phyloP scores from a whole-genome alignment of 2,888 invertebrate species.

The Biston stratarius region DNA sequence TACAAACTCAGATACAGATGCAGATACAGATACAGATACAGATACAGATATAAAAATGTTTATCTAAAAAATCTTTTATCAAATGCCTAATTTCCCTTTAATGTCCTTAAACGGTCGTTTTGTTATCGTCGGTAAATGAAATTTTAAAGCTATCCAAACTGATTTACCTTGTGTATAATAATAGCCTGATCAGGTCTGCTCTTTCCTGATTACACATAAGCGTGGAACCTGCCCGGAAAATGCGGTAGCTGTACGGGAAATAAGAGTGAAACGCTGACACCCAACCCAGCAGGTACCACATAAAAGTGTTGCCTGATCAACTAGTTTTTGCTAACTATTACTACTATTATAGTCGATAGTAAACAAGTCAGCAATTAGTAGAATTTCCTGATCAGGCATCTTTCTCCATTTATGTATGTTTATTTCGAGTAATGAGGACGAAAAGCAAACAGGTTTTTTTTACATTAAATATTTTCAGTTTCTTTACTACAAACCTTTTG shows the following conservation, averaged over 20 bases:
- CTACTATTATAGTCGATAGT: slow-evolving; percentile 26
- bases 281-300: slow-evolving; percentile 49
- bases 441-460: slow-evolving; percentile 17
- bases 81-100: too few relatives aligned
- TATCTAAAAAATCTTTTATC: too few relatives aligned
- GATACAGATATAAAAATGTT: too few relatives aligned
- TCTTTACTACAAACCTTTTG: too few relatives aligned
- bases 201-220: slow-evolving; percentile 67
- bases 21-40: too few relatives aligned
- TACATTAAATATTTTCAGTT: background rate
- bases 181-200: slow-evolving; percentile 52
- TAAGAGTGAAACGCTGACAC: slow-evolving; percentile 63
- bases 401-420: slow-evolving; percentile 48
- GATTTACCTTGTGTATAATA: slow-evolving; percentile 44
- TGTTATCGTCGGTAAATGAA: too few relatives aligned
- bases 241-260: slow-evolving; percentile 61
- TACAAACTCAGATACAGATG: too few relatives aligned
- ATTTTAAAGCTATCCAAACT: background rate
- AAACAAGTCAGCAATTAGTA: slow-evolving; percentile 49
- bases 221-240: slow-evolving; percentile 58
- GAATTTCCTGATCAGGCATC: slow-evolving; percentile 55
- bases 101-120: too few relatives aligned
- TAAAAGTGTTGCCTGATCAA: slow-evolving; percentile 38
- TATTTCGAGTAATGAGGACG: slow-evolving; percentile 36
- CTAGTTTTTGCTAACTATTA: slow-evolving; percentile 31